Evolutionary conservation across 1,140 invertebrate species (phyloP).

Genomic region (Habropoda laboriosa): DNA sequence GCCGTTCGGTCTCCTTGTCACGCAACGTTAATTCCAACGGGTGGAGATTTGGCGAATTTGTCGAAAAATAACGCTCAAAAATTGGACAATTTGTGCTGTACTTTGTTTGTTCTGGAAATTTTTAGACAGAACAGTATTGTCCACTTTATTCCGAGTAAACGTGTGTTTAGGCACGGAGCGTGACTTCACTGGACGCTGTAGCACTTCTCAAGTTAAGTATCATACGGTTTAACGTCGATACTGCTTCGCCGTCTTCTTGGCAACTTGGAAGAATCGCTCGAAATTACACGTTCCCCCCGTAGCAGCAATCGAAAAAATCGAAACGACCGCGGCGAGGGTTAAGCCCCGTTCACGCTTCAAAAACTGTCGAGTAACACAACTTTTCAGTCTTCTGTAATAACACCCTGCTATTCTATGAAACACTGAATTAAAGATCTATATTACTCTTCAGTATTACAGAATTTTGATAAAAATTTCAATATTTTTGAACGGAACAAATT

Average conservation of each 20-base stretch:
- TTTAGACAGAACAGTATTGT: too few relatives aligned
- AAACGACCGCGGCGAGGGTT: background rate
- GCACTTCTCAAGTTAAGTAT: slow-evolving; percentile 5
- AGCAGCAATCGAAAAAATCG: slow-evolving; percentile 17
- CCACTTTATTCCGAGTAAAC: background rate
- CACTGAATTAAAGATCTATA: too few relatives aligned
- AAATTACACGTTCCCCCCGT: slow-evolving; percentile 19
- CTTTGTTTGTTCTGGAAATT: too few relatives aligned
- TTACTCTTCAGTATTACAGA: too few relatives aligned
- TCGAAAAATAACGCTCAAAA: too few relatives aligned
- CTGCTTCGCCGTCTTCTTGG: slow-evolving; percentile 10
- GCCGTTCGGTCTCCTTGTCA: background rate
- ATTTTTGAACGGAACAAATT: too few relatives aligned
- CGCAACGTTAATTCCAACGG: background rate
- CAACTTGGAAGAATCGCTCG: slow-evolving; percentile 6
- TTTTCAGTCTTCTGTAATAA: too few relatives aligned
- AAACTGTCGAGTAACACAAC: background rate
- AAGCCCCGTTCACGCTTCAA: background rate
- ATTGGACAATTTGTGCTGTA: too few relatives aligned
- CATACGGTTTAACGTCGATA: slow-evolving; percentile 21
- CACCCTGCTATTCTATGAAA: too few relatives aligned
- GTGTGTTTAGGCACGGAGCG: background rate
- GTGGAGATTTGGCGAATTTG: background rate
- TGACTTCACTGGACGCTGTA: slow-evolving; percentile 6
- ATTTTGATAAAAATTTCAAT: too few relatives aligned